phyloP scores from a whole-genome alignment of 2,113 vertebrate species.

The Mus musculus region DNA sequence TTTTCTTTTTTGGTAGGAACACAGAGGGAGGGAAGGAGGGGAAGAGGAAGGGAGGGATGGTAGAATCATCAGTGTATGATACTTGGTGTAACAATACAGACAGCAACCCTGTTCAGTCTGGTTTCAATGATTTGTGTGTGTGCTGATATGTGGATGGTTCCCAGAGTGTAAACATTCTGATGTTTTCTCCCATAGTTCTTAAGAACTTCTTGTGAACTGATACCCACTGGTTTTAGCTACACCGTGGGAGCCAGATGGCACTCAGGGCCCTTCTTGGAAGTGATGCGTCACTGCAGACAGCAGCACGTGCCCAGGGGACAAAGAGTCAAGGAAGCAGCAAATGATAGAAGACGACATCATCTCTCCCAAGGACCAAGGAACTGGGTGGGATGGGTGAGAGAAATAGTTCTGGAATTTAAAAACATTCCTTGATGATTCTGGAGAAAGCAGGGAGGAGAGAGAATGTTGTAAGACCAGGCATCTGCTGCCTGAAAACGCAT shows the following conservation, averaged over 20 bases:
- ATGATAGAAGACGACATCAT: not conserved
- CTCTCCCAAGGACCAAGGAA: not conserved
- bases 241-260: not conserved
- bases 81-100: not conserved
- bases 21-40: not conserved
- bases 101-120: not conserved
- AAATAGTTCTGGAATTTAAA: not conserved
- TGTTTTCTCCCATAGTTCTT: not conserved
- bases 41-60: not conserved
- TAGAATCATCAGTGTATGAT: not conserved
- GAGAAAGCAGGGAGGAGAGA: not conserved
- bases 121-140: not conserved
- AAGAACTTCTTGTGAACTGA: not conserved
- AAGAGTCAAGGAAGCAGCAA: not conserved
- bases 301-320: not conserved
- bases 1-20: not conserved
- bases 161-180: not conserved
- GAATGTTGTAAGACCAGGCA: not conserved
- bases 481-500: not conserved
- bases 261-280: not conserved
- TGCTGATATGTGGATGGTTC: not conserved
- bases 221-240: not conserved
- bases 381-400: not conserved
- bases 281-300: not conserved
- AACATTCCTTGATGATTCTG: not conserved